phyloP scores from a whole-genome alignment of 2,797 vertebrate species.

The Dendrocincla fuliginosa region DNA sequence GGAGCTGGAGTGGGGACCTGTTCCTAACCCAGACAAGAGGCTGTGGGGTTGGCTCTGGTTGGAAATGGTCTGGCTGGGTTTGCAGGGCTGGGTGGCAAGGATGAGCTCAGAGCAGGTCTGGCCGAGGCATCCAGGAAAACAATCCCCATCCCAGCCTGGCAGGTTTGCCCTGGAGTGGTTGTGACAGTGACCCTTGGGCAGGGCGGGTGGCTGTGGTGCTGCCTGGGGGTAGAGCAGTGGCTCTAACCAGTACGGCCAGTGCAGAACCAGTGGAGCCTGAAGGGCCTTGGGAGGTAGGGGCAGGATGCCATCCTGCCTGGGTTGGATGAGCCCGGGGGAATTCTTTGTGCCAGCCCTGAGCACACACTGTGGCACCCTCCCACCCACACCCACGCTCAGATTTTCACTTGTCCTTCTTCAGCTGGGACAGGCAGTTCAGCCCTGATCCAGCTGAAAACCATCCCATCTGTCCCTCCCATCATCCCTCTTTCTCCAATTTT shows the following conservation, averaged over 20 bases:
- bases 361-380: rapidly evolving
- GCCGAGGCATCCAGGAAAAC: not conserved
- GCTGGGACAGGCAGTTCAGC: not conserved
- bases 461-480: not conserved
- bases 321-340: not conserved
- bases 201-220: not conserved
- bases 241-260: not conserved
- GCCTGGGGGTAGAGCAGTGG: not conserved
- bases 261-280: conserved; percentile 16
- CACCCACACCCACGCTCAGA: rapidly evolving
- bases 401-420: not conserved
- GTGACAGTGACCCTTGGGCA: not conserved
- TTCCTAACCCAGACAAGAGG: not conserved
- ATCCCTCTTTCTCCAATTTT: not conserved
- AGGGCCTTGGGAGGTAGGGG: not conserved
- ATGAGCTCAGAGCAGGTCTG: not conserved
- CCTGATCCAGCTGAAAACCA: not conserved
- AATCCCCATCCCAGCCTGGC: not conserved
- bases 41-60: not conserved
- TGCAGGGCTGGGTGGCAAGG: not conserved
- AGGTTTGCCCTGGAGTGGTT: not conserved
- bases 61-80: not conserved
- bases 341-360: not conserved
- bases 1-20: not conserved
- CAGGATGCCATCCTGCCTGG: not conserved